Evolutionary conservation across 1,140 invertebrate species (phyloP).

Genomic region (Homarus americanus): DNA sequence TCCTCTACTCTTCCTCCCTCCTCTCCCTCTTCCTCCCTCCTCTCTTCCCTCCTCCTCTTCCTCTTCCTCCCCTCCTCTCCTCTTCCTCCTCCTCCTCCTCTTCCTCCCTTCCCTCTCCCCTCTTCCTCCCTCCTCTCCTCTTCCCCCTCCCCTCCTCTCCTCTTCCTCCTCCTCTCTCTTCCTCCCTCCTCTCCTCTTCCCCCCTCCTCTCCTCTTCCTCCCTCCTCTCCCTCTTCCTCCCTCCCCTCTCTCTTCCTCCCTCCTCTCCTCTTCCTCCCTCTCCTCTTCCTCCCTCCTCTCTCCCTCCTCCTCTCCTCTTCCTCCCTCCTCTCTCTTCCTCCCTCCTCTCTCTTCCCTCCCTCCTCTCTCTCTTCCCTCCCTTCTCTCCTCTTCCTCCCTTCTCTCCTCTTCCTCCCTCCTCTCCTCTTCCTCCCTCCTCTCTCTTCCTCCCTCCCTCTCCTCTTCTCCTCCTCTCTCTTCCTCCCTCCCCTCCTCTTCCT

Average conservation of each 20-base stretch:
- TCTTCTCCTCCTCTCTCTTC: no score
- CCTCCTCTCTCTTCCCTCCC: neutral
- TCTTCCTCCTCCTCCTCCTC: no score
- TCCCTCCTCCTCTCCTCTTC: neutral
- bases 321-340: constrained; percentile 9
- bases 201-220: neutral
- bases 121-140: neutral
- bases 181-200: neutral
- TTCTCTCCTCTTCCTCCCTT: neutral
- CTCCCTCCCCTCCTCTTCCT: neutral
- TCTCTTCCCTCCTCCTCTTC: no score
- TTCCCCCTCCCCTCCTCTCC: neutral
- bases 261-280: neutral
- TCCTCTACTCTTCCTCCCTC: no score
- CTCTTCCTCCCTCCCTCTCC: no score
- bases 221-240: neutral
- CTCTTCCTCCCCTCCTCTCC: no score
- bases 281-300: neutral
- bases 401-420: neutral
- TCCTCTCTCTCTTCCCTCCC: neutral
- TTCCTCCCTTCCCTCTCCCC: neutral
- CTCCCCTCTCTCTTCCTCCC: no score
- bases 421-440: constrained; percentile 9
- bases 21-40: no score
- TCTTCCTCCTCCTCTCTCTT: no score